Evolutionary conservation across 53 echinoderm and acorn worm species (phyloP).

Genomic region (Paracentrotus lividus): DNA sequence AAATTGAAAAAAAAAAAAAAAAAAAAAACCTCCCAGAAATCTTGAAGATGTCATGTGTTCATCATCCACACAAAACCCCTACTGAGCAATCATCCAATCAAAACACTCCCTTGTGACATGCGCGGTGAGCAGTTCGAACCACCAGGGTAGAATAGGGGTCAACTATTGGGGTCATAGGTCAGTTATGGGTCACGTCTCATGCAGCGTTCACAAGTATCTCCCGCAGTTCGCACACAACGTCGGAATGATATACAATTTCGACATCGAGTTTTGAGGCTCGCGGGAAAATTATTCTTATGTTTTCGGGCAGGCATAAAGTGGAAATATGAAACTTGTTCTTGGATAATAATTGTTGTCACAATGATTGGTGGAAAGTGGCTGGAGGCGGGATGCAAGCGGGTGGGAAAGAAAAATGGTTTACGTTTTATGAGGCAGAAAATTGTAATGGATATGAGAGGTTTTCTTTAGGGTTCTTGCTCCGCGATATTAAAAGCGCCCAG

Average conservation of each 20-base stretch:
- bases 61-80: conserved; percentile 32
- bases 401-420: conserved; percentile 44
- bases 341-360: conserved; percentile 47
- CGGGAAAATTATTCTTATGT: conserved; percentile 39
- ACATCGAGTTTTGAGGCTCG: neutral
- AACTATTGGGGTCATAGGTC: conserved; percentile 43
- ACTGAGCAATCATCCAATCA: conserved; percentile 55
- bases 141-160: conserved; percentile 44
- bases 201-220: neutral
- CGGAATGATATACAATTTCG: conserved; percentile 36
- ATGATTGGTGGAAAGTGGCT: conserved; percentile 48
- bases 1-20: neutral
- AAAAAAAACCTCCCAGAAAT: neutral
- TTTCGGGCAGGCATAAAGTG: conserved; percentile 15
- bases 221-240: neutral
- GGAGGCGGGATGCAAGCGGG: conserved; percentile 30
- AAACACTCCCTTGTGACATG: conserved; percentile 3
- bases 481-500: conserved; percentile 58
- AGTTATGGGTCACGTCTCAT: conserved; percentile 36
- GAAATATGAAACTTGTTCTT: conserved; percentile 57
- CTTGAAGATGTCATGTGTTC: conserved; percentile 18
- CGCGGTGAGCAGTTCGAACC: conserved; percentile 11
- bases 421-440: conserved; percentile 41
- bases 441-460: conserved; percentile 39
- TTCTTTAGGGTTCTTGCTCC: conserved; percentile 19